Percentiles rank a stretch among this genome's conserved stretches.
Conservation (phyloP, 2,113 vertebrate species). For the Ranitomeya variabilis region DNA sequence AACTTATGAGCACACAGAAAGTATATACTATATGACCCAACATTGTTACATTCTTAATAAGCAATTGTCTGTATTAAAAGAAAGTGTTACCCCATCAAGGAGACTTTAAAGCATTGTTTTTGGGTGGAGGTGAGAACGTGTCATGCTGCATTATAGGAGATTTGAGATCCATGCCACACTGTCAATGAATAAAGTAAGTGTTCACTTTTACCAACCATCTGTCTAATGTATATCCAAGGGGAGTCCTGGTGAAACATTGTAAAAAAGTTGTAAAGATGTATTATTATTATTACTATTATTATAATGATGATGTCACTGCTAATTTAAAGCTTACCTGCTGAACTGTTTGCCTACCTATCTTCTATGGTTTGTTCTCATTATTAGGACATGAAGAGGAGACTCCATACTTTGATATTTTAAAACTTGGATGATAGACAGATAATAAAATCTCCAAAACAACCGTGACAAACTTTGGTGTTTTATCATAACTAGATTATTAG, state of each 20-base stretch:
- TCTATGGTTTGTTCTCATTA: neutral
- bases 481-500: constrained; percentile 2
- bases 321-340: constrained; percentile 7
- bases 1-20: constrained; percentile 21
- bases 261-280: constrained; percentile 7
- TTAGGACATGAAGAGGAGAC: neutral
- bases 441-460: neutral
- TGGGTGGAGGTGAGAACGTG: constrained; percentile 5
- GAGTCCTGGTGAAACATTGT: neutral
- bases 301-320: constrained; percentile 3
- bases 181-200: neutral
- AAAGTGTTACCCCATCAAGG: constrained; percentile 31
- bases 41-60: constrained; percentile 50
- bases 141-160: neutral
- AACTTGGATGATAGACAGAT: neutral
- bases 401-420: neutral
- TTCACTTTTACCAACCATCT: constrained; percentile 8
- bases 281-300: neutral
- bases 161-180: neutral
- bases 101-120: constrained; percentile 22
- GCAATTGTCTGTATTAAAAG: constrained; percentile 54
- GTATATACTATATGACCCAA: constrained; percentile 37
- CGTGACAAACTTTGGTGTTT: neutral
- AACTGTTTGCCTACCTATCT: neutral
- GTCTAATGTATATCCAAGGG: constrained; percentile 6